A percentile compares a stretch with the other conserved stretches of the same genome.
Conservation (phyloP, 2,888 invertebrate genomes). For the Drosophila ezoana region DNA sequence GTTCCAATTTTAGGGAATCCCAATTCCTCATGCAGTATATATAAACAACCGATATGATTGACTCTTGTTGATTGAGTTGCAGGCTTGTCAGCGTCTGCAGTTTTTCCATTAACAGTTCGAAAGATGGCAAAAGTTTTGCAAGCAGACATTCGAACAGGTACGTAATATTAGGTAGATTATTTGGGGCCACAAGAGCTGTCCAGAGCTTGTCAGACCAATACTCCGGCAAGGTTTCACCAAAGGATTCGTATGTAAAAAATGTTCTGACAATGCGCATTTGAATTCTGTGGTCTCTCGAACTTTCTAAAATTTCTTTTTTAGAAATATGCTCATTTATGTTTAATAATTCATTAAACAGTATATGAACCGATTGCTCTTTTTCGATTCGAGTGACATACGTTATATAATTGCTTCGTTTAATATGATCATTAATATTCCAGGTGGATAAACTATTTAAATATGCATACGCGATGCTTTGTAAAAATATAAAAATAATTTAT, state of each 20-base stretch:
- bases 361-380: not conserved
- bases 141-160: conserved; percentile 16
- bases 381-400: not conserved
- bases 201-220: conserved; percentile 3
- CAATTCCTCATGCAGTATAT: conserved; percentile 10
- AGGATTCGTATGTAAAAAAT: not conserved
- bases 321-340: not conserved
- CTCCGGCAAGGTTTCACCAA: not conserved
- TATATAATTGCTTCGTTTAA: not conserved
- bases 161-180: conserved; percentile 5
- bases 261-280: conserved; percentile 10
- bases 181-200: conserved; percentile 1
- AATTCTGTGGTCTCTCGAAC: conserved; percentile 9
- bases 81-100: conserved; percentile 1
- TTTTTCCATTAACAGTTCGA: conserved; percentile 2
- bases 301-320: not conserved
- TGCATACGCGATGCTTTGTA: conserved; percentile 11
- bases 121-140: conserved; percentile 1
- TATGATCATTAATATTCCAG: not conserved
- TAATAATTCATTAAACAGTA: conserved; percentile 1
- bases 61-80: not conserved
- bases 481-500: not conserved
- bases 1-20: conserved; percentile 1
- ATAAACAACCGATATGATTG: conserved; percentile 11
- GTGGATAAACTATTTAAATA: conserved; percentile 2